Evolutionary conservation across 1,140 invertebrate genomes (phyloP).

Genomic region (Centruroides vittatus): DNA sequence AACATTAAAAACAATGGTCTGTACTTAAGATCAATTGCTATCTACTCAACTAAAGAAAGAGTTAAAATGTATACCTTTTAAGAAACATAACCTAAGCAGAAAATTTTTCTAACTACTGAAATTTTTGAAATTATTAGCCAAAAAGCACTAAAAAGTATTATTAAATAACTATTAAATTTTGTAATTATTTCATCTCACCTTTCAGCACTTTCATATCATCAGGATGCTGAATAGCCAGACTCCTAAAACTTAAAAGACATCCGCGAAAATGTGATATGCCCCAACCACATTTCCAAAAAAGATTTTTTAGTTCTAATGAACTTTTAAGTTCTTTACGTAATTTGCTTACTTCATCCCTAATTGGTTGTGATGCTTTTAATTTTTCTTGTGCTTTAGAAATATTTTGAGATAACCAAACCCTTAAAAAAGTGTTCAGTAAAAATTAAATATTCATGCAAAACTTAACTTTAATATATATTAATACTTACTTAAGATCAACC

Average conservation of each 20-base stretch:
- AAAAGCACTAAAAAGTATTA: background rate
- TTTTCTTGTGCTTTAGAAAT: conserved; percentile 42
- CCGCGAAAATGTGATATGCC: conserved; percentile 72
- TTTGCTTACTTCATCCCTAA: conserved; percentile 48
- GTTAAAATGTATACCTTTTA: too few relatives aligned
- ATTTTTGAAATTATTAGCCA: background rate
- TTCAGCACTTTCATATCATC: conserved; percentile 41
- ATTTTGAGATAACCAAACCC: conserved; percentile 49
- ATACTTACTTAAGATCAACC: conserved; percentile 10
- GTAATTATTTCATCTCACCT: conserved; percentile 8
- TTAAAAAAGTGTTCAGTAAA: conserved; percentile 6
- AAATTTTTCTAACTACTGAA: too few relatives aligned
- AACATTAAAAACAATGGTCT: too few relatives aligned
- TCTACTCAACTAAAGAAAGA: too few relatives aligned
- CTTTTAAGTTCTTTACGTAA: conserved; percentile 40
- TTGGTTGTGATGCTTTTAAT: conserved; percentile 40
- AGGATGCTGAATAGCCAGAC: conserved; percentile 51
- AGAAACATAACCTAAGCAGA: too few relatives aligned
- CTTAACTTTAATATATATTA: background rate
- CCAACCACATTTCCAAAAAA: conserved; percentile 71
- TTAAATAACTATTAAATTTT: too few relatives aligned
- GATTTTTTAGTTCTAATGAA: conserved; percentile 32
- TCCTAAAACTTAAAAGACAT: conserved; percentile 49
- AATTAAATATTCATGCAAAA: background rate
- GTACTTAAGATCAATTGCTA: too few relatives aligned